phyloP scores from a whole-genome alignment of 2,797 vertebrate genomes.

The Anisognathus igniventris region DNA sequence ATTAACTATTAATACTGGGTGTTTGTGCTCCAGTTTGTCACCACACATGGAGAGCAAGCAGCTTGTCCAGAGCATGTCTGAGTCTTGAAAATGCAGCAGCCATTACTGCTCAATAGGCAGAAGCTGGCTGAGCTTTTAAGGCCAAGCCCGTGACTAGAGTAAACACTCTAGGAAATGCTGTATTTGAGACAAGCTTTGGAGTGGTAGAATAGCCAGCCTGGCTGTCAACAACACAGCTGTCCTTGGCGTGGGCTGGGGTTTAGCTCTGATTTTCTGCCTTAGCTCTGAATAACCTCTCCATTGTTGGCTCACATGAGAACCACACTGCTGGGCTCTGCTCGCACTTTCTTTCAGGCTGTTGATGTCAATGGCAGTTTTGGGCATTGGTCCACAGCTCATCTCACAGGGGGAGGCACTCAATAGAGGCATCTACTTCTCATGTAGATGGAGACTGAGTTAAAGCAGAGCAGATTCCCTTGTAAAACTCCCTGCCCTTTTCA shows the following conservation, averaged over 20 bases:
- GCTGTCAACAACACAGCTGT: slow-evolving; percentile 52
- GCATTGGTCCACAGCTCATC: slow-evolving; percentile 25
- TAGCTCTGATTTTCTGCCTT: slow-evolving; percentile 42
- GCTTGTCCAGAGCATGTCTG: background rate
- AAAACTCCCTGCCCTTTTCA: background rate
- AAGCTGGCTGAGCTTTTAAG: slow-evolving; percentile 13
- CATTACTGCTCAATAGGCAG: background rate
- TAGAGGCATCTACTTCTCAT: background rate
- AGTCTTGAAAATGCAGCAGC: background rate
- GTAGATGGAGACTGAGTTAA: background rate
- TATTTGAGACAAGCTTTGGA: background rate
- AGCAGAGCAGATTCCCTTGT: background rate
- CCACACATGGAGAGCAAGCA: background rate
- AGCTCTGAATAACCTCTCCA: slow-evolving; percentile 35
- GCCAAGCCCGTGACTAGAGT: background rate
- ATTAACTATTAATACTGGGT: background rate
- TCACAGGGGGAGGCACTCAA: background rate
- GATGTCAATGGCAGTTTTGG: slow-evolving; percentile 3
- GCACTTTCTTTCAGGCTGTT: background rate
- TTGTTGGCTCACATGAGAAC: slow-evolving; percentile 41
- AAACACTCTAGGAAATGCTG: slow-evolving; percentile 22
- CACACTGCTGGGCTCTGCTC: background rate
- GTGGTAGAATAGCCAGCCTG: background rate
- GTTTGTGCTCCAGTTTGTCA: background rate
- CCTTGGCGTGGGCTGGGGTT: slow-evolving; percentile 1